These are phyloP conservation scores for Bungarus multicinctus DNA, from an alignment of 2,113 vertebrate species.

Conservation along the genomic window DNA sequence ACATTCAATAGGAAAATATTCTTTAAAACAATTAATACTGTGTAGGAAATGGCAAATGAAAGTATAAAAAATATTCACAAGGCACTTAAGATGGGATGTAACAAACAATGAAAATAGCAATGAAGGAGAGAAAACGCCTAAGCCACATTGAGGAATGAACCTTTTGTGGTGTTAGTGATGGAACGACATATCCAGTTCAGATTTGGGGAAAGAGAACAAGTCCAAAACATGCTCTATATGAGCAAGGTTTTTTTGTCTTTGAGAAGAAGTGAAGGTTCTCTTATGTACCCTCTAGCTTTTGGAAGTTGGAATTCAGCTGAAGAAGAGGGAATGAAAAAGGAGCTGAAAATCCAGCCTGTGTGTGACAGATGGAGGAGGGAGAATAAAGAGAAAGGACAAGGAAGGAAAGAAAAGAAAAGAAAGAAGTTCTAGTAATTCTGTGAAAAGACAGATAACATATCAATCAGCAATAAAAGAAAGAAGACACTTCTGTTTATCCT, in stretches of 20 bases:
- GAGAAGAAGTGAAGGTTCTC: background rate
- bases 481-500: background rate
- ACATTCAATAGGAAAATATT: background rate
- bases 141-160: background rate
- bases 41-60: background rate
- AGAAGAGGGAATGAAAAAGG: background rate
- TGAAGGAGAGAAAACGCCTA: background rate
- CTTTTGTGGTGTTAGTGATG: background rate
- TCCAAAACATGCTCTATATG: background rate
- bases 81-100: background rate
- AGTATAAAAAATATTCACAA: background rate
- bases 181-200: background rate
- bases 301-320: background rate
- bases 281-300: background rate
- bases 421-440: background rate
- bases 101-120: background rate
- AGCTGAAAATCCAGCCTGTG: background rate
- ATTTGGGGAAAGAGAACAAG: background rate
- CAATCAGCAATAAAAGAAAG: background rate
- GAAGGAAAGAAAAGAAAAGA: background rate
- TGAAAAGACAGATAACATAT: background rate
- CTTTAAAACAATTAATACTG: background rate
- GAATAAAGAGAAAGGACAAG: background rate
- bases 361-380: background rate
- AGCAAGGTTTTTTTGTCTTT: background rate